These are phyloP conservation scores for Athalia rosae DNA, from an alignment of 2,888 invertebrate species.

Conservation along the genomic window DNA sequence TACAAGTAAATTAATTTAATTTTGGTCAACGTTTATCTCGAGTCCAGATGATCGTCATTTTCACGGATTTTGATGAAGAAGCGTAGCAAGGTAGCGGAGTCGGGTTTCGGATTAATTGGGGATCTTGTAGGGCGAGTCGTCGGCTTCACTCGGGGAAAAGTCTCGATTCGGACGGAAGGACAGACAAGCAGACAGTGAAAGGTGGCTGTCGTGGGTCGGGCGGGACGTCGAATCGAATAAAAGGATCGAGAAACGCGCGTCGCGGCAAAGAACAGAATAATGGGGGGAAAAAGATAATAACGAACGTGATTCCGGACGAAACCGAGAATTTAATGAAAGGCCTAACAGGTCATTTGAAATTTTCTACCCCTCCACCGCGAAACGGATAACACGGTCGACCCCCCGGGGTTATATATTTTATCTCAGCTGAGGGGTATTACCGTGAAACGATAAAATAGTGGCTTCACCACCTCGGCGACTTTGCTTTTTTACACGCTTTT, in stretches of 20 bases:
- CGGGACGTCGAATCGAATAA: constrained; percentile 24
- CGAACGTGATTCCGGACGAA: constrained; percentile 34
- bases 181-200: not conserved
- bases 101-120: not conserved
- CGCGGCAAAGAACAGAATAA: constrained; percentile 22
- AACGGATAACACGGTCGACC: not conserved
- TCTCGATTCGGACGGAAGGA: not conserved
- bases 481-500: constrained; percentile 1
- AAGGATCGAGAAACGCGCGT: constrained; percentile 2
- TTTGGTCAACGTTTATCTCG: not conserved
- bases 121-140: constrained; percentile 7
- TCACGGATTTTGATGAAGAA: constrained; percentile 5
- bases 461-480: not conserved
- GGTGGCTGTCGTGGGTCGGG: not conserved
- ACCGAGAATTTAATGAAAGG: constrained; percentile 38
- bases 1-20: not conserved
- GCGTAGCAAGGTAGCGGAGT: constrained; percentile 10
- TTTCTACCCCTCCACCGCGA: constrained; percentile 20
- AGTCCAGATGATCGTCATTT: not conserved
- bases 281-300: constrained; percentile 45
- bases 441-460: not conserved
- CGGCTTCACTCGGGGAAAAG: constrained; percentile 11
- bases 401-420: constrained; percentile 11
- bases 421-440: constrained; percentile 6
- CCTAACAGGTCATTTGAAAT: constrained; percentile 40